Base-by-base conservation (phyloP, 2,797 vertebrate species). In the Merluccius polli region DNA sequence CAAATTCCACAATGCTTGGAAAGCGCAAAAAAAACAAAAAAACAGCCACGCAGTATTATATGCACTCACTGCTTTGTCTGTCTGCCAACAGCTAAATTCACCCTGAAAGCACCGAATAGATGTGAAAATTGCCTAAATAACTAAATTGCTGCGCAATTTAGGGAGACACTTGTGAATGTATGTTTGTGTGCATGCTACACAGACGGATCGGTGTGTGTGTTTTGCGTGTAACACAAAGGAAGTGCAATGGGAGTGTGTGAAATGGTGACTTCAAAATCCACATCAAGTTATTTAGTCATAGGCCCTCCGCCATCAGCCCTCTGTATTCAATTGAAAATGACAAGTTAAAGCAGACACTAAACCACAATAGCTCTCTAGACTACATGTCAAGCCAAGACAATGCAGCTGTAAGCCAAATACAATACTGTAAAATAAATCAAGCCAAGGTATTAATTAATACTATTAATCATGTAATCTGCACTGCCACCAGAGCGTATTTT, bases 401-500 rank as follows among this genome's bases (percentile, higher is more conserved):
- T 29, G 65, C 65, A 68, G 29, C 65, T 6, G 24, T 15, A 76
- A n/a, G 21, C n/a, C 32, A 36, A n/a, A 24, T 36, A 48, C 63
- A 73, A 16, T 30, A 27, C 81, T 84, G 81, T 82, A 88, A n/a
- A n/a, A n/a, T n/a, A n/a, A n/a, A 87, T 88, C 88, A 87, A 81
- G 67, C 73, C 73, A 4, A 8, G 77, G 75, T 79, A 78, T 80
- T 81, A 87, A 88, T 77, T 78, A 82, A 75, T 41, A 71, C 82
- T 76, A 78, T 78, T 69, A n/a, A n/a, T n/a, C 35, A 71, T 69
- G 77, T 79, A 78, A 85, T 79, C 84, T 75, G 81, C 76, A 80
- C 81, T 87, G 77, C 80, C 6, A 59, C 21, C 52, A 59, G 52
- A 59, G 81, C 67, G 85, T 86, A 76, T 78, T 83, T 83, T 76